Evolutionary conservation across 1,140 invertebrate genomes (phyloP).

Genomic region (Hyles vespertilio): DNA sequence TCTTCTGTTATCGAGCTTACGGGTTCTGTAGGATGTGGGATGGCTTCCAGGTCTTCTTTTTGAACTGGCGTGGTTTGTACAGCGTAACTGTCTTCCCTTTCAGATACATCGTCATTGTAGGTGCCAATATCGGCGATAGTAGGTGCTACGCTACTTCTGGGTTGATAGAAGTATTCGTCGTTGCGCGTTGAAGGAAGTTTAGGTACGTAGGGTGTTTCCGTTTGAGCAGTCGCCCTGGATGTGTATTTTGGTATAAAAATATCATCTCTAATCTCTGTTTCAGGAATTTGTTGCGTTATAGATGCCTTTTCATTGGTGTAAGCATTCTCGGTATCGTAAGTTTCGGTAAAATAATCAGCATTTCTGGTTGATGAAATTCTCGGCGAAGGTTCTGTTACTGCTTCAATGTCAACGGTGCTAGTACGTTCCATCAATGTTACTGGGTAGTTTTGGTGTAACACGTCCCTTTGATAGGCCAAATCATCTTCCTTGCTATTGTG

Average conservation of each 20-base stretch:
- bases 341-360: conserved; percentile 31
- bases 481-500: conserved; percentile 53
- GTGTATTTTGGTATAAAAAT: conserved; percentile 23
- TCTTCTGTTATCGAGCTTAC: conserved; percentile 30
- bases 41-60: conserved; percentile 29
- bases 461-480: conserved; percentile 78
- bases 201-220: conserved; percentile 34
- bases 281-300: conserved; percentile 40
- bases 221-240: conserved; percentile 19
- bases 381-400: conserved; percentile 59
- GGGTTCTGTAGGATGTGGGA: conserved; percentile 27
- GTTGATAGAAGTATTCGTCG: conserved; percentile 44
- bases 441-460: conserved; percentile 79
- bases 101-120: conserved; percentile 30
- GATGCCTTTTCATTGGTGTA: conserved; percentile 56
- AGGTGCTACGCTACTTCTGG: conserved; percentile 39
- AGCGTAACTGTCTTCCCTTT: conserved; percentile 35
- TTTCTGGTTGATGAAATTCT: conserved; percentile 37
- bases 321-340: conserved; percentile 59
- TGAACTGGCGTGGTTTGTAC: conserved; percentile 36
- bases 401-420: conserved; percentile 66
- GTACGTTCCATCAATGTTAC: conserved; percentile 68
- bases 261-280: conserved; percentile 27
- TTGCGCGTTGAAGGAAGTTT: conserved; percentile 28
- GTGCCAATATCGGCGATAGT: conserved; percentile 23